These are phyloP conservation scores for Muntiacus muntjak DNA, from an alignment of 2,113 vertebrate species.

Conservation along the genomic window DNA sequence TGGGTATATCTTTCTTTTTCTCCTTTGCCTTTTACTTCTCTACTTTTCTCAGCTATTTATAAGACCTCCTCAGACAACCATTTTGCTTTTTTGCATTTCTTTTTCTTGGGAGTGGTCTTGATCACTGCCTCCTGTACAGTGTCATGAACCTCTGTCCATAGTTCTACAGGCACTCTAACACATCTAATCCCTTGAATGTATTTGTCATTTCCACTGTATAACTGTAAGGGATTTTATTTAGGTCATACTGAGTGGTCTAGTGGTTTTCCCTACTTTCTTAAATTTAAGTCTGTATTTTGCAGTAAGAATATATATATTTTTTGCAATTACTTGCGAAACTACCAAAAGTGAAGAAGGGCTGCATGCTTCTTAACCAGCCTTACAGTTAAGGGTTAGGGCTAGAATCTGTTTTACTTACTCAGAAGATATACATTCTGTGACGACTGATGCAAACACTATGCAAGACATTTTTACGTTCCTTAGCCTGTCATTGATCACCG, in stretches of 20 bases:
- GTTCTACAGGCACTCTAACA: neutral
- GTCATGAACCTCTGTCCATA: neutral
- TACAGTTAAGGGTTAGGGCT: neutral
- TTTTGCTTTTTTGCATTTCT: neutral
- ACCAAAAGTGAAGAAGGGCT: neutral
- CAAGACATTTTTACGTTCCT: neutral
- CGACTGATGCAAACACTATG: rapidly evolving
- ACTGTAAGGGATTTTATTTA: neutral
- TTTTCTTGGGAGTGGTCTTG: neutral
- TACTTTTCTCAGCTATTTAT: neutral
- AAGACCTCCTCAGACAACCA: neutral
- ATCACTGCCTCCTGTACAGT: neutral
- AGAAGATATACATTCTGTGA: neutral
- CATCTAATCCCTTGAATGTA: neutral
- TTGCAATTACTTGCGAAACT: rapidly evolving
- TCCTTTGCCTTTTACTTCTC: neutral
- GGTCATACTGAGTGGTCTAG: neutral
- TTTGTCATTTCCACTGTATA: no score
- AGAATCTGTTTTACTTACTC: neutral
- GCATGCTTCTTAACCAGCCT: neutral
- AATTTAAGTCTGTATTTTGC: neutral
- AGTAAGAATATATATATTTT: neutral
- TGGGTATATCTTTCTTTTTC: neutral
- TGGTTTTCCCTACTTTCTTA: neutral
- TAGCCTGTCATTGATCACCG: neutral